A percentile compares a stretch with the other conserved stretches of the same genome.
phyloP scores from a whole-genome alignment of 2,888 invertebrate genomes.

The Arctia plantaginis region DNA sequence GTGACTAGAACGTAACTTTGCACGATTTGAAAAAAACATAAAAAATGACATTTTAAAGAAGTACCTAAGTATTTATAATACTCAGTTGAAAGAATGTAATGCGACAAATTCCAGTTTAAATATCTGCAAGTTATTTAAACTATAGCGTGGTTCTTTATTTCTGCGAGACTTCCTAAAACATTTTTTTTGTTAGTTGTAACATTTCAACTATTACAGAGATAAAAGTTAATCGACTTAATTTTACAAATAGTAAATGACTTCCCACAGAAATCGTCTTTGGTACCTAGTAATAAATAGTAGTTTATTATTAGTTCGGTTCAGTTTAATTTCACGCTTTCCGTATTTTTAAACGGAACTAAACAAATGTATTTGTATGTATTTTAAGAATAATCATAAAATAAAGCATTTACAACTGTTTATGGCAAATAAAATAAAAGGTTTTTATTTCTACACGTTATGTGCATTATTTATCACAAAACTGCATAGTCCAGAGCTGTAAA shows the following conservation, averaged over 20 bases:
- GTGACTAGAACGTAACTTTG: not conserved
- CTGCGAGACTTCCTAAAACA: not conserved
- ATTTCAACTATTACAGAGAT: not conserved
- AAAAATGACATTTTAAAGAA: too few relatives aligned
- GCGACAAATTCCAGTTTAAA: too few relatives aligned
- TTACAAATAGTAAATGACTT: not conserved
- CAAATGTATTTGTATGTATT: not conserved
- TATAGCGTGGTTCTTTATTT: not conserved
- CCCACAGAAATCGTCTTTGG: not conserved
- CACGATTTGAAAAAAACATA: not conserved
- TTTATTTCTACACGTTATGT: not conserved
- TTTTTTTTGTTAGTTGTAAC: not conserved
- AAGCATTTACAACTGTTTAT: not conserved
- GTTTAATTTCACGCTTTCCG: not conserved
- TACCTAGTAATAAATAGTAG: too few relatives aligned
- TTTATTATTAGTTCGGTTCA: not conserved
- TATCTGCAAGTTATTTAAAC: not conserved
- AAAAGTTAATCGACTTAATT: not conserved
- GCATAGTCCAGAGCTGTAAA: not conserved
- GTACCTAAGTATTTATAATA: not conserved
- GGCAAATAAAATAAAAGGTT: not conserved
- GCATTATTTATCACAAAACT: not conserved
- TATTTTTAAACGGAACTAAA: not conserved
- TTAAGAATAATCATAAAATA: not conserved
- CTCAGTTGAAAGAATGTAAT: too few relatives aligned